These are phyloP conservation scores for Keiferia lycopersicella DNA, from an alignment of 2,888 invertebrate genomes.

Conservation along the genomic window DNA sequence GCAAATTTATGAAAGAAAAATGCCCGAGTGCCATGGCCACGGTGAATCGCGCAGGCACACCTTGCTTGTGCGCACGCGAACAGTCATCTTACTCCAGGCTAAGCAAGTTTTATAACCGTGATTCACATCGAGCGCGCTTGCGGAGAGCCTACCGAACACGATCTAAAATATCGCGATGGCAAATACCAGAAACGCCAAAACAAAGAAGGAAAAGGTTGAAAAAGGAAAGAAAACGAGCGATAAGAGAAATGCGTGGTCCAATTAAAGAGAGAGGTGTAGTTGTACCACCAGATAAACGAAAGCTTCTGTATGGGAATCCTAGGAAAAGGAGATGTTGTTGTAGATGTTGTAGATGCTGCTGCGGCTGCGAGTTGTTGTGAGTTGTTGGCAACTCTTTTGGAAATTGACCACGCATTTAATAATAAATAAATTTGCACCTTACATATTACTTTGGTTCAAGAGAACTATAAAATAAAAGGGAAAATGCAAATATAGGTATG, in stretches of 20 bases:
- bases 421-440: too few relatives aligned
- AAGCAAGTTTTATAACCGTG: conserved; percentile 41
- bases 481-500: too few relatives aligned
- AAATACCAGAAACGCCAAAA: conserved; percentile 28
- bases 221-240: conserved; percentile 20
- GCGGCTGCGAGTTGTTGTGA: too few relatives aligned
- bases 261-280: background rate
- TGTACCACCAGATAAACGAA: background rate
- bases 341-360: too few relatives aligned
- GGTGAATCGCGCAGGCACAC: conserved; percentile 49
- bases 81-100: conserved; percentile 54
- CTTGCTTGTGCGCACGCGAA: conserved; percentile 56
- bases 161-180: conserved; percentile 57
- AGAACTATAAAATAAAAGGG: too few relatives aligned
- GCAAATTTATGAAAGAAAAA: conserved; percentile 54
- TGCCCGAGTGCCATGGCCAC: conserved; percentile 65
- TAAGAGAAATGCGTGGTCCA: background rate
- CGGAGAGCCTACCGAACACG: conserved; percentile 49
- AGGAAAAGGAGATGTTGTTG: background rate
- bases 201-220: conserved; percentile 42
- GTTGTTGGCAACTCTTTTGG: too few relatives aligned
- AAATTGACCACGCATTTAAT: too few relatives aligned
- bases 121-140: conserved; percentile 54
- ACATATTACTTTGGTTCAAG: too few relatives aligned
- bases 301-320: background rate